Evolutionary conservation across 2,888 invertebrate genomes (phyloP).

Genomic region (Orthosia gracilis): DNA sequence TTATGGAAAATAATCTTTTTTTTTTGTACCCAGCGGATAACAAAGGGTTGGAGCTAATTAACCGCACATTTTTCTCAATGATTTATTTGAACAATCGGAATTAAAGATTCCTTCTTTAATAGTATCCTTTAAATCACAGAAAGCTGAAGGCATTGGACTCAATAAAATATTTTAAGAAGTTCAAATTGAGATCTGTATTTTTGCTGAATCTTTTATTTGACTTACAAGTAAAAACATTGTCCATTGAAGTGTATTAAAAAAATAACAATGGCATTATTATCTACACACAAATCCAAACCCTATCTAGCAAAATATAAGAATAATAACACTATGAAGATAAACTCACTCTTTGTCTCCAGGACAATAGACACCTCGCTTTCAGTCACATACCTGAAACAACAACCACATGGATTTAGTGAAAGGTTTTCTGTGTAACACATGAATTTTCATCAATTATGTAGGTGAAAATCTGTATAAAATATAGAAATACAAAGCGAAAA

Average conservation of each 20-base stretch:
- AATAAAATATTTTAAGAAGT: neutral
- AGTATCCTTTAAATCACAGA: neutral
- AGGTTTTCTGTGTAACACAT: slow-evolving; percentile 32
- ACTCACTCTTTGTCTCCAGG: slow-evolving; percentile 41
- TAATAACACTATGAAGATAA: neutral
- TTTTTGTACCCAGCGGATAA: neutral
- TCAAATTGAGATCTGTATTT: too few species aligned
- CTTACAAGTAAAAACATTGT: neutral
- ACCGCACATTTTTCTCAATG: slow-evolving; percentile 11
- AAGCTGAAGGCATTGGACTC: neutral
- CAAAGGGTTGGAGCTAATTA: slow-evolving; percentile 15
- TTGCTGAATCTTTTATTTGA: neutral
- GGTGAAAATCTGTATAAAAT: neutral
- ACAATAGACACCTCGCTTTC: slow-evolving; percentile 28
- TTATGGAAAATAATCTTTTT: too few species aligned
- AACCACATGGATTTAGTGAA: slow-evolving; percentile 37
- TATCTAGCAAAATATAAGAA: neutral
- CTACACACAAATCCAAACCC: slow-evolving; percentile 1
- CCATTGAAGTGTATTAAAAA: neutral
- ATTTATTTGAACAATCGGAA: slow-evolving; percentile 29
- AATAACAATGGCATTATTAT: neutral
- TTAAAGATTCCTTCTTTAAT: neutral
- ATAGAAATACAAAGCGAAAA: slow-evolving; percentile 5
- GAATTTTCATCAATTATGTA: slow-evolving; percentile 32
- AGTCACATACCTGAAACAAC: slow-evolving; percentile 59